Percentiles rank a stretch among this genome's conserved stretches.
phyloP scores from a whole-genome alignment of 2,888 invertebrate species.

The Pseudococcus longispinus region DNA sequence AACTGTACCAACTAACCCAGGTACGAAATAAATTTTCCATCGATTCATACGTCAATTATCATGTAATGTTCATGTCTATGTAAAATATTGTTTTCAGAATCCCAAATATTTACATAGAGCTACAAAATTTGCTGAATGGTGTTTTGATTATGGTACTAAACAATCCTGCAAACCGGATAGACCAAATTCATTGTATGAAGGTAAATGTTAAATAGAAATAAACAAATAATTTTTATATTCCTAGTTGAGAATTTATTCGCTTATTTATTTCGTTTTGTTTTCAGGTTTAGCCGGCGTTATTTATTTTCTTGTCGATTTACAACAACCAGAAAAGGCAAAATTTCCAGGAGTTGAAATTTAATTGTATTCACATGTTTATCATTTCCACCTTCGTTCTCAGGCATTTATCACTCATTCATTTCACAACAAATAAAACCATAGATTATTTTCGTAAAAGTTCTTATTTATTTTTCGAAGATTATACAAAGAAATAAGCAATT shows the following conservation, averaged over 20 bases:
- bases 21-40: conserved; percentile 62
- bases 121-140: conserved; percentile 82
- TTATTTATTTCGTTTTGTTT: conserved; percentile 58
- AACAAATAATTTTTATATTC: neutral
- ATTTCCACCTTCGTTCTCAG: neutral
- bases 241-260: too few species aligned
- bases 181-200: conserved; percentile 85
- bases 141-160: conserved; percentile 74
- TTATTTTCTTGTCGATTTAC: conserved; percentile 76
- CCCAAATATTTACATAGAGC: conserved; percentile 77
- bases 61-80: neutral
- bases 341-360: conserved; percentile 75
- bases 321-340: conserved; percentile 70
- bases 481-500: neutral
- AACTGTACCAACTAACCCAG: conserved; percentile 78
- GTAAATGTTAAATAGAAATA: conserved; percentile 62
- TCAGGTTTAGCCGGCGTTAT: conserved; percentile 75
- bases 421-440: neutral
- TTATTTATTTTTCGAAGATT: neutral
- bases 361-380: neutral
- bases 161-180: conserved; percentile 73
- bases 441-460: neutral
- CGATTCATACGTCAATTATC: neutral
- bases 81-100: conserved; percentile 65
- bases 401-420: neutral